A percentile compares a stretch with the other conserved stretches of the same genome.
These are phyloP conservation scores for Henicopernis longicauda DNA, from an alignment of 2,113 vertebrate genomes.

Conservation along the genomic window DNA sequence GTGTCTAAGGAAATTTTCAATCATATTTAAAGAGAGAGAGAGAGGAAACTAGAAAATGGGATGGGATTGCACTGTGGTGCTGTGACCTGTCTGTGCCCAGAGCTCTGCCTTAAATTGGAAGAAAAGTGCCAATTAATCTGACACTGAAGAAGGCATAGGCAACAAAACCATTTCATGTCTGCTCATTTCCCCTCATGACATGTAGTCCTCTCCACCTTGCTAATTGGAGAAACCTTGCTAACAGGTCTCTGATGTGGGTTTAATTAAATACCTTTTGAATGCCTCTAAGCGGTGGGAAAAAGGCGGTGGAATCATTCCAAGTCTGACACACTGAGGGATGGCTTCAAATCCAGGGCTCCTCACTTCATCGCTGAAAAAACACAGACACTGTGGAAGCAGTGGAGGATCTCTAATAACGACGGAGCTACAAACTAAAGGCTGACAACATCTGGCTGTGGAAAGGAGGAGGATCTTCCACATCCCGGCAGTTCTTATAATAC, in stretches of 20 bases:
- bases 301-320: background rate
- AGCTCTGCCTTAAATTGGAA: constrained; percentile 35
- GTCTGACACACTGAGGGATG: background rate
- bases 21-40: background rate
- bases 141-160: background rate
- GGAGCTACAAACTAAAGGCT: background rate
- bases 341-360: background rate
- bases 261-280: constrained; percentile 48
- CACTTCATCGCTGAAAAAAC: background rate
- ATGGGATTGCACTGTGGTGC: background rate
- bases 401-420: background rate
- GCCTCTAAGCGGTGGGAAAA: background rate
- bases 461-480: background rate
- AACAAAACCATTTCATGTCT: background rate
- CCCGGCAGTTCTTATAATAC: background rate
- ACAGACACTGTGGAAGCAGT: background rate
- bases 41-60: background rate
- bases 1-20: constrained; percentile 9
- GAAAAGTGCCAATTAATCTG: constrained; percentile 48
- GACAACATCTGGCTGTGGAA: background rate
- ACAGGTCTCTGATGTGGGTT: constrained; percentile 18
- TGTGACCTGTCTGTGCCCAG: constrained; percentile 1
- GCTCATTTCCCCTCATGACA: background rate
- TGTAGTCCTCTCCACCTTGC: constrained; percentile 6
- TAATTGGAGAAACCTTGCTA: constrained; percentile 40